Evolutionary conservation across 2,113 vertebrate genomes (phyloP).

Genomic region (Panthera leo): DNA sequence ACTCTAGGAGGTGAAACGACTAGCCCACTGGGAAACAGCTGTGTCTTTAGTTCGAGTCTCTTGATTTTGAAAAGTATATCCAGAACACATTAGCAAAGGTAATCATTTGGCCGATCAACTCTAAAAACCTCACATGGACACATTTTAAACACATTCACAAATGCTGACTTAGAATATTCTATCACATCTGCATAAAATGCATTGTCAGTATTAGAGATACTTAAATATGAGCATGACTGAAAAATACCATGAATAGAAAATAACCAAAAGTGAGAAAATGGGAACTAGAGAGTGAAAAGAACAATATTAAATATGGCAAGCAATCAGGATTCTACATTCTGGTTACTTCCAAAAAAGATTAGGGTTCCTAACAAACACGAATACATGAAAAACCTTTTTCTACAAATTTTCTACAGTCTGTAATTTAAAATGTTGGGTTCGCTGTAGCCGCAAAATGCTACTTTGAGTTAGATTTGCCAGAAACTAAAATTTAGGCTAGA

Average conservation of each 20-base stretch:
- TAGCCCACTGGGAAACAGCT: not conserved
- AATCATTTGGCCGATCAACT: conserved; percentile 12
- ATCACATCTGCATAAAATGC: not conserved
- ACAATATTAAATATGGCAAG: conserved; percentile 32
- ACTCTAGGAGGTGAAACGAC: not conserved
- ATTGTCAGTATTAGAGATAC: conserved; percentile 36
- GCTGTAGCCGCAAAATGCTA: conserved; percentile 52
- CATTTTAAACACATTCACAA: not conserved
- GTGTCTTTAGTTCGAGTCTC: not conserved
- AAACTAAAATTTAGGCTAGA: conserved; percentile 50
- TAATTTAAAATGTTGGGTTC: conserved; percentile 66
- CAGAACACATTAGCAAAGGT: not conserved
- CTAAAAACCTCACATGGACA: not conserved
- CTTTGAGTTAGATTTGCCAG: conserved; percentile 41
- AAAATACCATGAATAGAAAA: conserved; percentile 15
- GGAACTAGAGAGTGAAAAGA: conserved; percentile 33
- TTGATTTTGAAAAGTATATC: not conserved
- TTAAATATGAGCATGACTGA: conserved; percentile 5
- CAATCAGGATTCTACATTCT: conserved; percentile 45
- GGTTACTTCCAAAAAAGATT: not conserved
- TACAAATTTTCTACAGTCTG: conserved; percentile 1
- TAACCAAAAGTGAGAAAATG: conserved; percentile 45
- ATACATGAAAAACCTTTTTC: conserved; percentile 39
- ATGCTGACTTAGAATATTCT: conserved; percentile 27
- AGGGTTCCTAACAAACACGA: conserved; percentile 22